phyloP scores from a whole-genome alignment of 2,888 invertebrate species.

The Noctua janthe region DNA sequence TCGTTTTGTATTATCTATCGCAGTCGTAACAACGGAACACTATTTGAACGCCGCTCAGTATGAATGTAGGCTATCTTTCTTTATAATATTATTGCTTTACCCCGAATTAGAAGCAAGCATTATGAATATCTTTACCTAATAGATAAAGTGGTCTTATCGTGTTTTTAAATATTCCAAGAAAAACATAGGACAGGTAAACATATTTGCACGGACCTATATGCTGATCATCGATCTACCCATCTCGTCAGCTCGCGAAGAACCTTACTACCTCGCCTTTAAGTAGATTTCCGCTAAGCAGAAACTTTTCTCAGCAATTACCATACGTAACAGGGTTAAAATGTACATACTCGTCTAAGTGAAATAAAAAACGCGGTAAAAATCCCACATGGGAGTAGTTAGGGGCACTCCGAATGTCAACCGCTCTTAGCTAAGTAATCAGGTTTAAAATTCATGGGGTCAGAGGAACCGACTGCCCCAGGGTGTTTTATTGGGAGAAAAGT shows the following conservation, averaged over 20 bases:
- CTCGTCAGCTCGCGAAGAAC: neutral
- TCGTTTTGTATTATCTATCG: no score
- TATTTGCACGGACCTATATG: constrained; percentile 11
- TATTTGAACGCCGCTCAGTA: no score
- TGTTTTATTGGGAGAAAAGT: constrained; percentile 61
- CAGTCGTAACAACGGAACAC: no score
- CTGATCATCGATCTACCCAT: constrained; percentile 17
- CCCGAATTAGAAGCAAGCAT: neutral
- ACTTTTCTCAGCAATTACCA: constrained; percentile 52
- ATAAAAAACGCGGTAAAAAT: constrained; percentile 68
- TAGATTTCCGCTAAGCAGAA: constrained; percentile 35
- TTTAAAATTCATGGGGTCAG: constrained; percentile 74
- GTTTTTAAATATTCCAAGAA: constrained; percentile 14
- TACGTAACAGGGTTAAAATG: constrained; percentile 60
- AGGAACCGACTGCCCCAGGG: constrained; percentile 58
- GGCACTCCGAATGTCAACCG: constrained; percentile 70
- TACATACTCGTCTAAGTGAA: constrained; percentile 65
- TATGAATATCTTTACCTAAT: neutral
- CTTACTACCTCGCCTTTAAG: constrained; percentile 11
- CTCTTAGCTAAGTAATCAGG: constrained; percentile 73
- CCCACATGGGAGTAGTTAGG: constrained; percentile 72
- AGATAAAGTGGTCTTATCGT: neutral
- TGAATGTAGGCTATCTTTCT: no score
- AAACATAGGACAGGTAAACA: neutral
- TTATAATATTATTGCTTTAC: no score